A percentile compares a stretch with the other conserved stretches of the same genome.
phyloP scores from a whole-genome alignment of 53 echinoderm and acorn worm species.

The Mesocentrotus franciscanus region DNA sequence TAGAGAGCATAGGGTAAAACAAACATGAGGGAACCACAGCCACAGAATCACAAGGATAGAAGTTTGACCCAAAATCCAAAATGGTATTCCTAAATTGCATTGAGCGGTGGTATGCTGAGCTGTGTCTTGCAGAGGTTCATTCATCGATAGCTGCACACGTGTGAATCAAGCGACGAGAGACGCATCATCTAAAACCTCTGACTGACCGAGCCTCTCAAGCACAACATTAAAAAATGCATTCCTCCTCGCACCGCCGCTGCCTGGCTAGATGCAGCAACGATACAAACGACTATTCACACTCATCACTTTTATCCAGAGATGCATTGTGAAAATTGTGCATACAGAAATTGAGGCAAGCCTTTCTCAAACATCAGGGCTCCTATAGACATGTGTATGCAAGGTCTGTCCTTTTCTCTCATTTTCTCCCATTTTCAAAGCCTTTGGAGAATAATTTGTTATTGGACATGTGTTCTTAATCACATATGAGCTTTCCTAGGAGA shows the following conservation, averaged over 20 bases:
- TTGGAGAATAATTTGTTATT: neutral
- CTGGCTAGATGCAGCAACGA: neutral
- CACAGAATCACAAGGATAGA: neutral
- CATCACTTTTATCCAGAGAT: neutral
- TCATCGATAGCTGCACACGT: slow-evolving; percentile 41
- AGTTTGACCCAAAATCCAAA: slow-evolving; percentile 27
- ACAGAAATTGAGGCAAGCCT: neutral
- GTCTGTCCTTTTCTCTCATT: neutral
- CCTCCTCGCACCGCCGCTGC: slow-evolving; percentile 3
- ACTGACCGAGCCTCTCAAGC: neutral
- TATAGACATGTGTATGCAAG: neutral
- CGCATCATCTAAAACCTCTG: neutral
- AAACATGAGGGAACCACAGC: neutral
- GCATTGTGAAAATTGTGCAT: neutral
- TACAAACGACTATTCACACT: slow-evolving; percentile 29
- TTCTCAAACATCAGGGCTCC: neutral
- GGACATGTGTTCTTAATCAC: slow-evolving; percentile 12
- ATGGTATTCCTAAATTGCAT: slow-evolving; percentile 20
- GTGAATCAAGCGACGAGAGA: neutral
- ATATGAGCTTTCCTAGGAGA: slow-evolving; percentile 32
- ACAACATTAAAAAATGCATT: slow-evolving; percentile 2
- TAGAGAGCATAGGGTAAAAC: neutral
- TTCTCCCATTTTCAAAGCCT: slow-evolving; percentile 6
- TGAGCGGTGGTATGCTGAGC: neutral
- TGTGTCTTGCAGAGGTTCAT: slow-evolving; percentile 17